A percentile compares a stretch with the other conserved stretches of the same genome.
phyloP scores from a whole-genome alignment of 1,140 invertebrate species.

The Drosophila nigromelanica region DNA sequence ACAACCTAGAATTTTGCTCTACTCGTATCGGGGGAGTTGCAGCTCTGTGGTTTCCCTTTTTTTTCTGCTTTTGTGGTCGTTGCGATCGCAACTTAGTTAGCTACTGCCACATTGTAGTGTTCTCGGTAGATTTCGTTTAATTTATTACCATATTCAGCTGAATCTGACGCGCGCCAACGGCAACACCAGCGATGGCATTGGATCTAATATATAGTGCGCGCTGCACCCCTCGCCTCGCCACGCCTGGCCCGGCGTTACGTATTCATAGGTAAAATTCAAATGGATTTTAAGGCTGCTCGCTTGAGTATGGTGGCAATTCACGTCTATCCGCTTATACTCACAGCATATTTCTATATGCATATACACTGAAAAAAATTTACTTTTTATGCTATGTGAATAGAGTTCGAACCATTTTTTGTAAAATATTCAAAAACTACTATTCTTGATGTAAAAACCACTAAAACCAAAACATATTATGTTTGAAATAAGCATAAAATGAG shows the following conservation, averaged over 20 bases:
- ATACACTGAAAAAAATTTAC: background rate
- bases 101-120: conserved; percentile 39
- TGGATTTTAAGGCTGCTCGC: conserved; percentile 46
- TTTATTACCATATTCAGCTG: conserved; percentile 82
- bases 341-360: conserved; percentile 19
- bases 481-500: too few species aligned
- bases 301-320: conserved; percentile 6
- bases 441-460: too few species aligned
- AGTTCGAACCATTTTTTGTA: too few species aligned
- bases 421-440: too few species aligned
- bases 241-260: background rate
- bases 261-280: conserved; percentile 58
- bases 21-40: conserved; percentile 28
- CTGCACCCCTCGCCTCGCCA: background rate
- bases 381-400: too few species aligned
- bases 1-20: conserved; percentile 45
- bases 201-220: conserved; percentile 25
- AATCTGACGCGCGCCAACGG: conserved; percentile 72
- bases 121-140: conserved; percentile 68
- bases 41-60: conserved; percentile 42
- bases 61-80: conserved; percentile 12
- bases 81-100: conserved; percentile 21
- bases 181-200: conserved; percentile 65
- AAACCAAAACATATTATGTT: too few species aligned
- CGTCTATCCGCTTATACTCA: background rate